Evolutionary conservation across 1,140 invertebrate genomes (phyloP), one percentile per base, ranked within the genome.

Genomic region (Aphelinus certus): DNA sequence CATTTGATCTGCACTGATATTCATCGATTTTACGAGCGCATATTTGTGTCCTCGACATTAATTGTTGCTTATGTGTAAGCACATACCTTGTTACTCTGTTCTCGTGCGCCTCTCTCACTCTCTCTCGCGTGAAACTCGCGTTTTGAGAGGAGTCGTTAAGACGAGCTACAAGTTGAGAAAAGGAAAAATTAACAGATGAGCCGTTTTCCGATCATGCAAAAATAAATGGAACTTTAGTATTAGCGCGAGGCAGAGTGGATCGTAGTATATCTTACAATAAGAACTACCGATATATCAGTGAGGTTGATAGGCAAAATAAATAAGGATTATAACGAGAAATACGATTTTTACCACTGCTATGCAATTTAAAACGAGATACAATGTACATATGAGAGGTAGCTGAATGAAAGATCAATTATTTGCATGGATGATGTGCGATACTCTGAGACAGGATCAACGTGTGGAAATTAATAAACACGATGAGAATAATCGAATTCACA

Each of bases 311-410:
- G 62, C n/a, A 65, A 58, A 58, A 58, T 72, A 58, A 49, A 65
- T 72, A 55, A 68, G 69, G 64, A 68, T 76, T 79, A 79, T 80
- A 67, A 51, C 80, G 67, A 56, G 43, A 68, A 56, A 55, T 69
- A 74, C 58, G 46, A 81, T 81, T 85, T 83, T 85, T 81, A 83
- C 78, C 77, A 81, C 81, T 79, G 81, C 76, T 81, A 77, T 79
- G 75, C 80, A 73, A 82, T 81, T 26, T 82, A 79, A 80, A 83
- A 83, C 77, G 83, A 82, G 81, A 82, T 82, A 83, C 78, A 79
- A 81, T 86, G 84, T 86, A 88, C 61, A 86, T 85, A 86, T 75
- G 81, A 61, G 71, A 78, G 60, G 78, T 80, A 81, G 71, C 4
- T 51, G 78, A 78, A 79, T 76, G 76, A 79, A 51, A 84, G 45